Percentiles rank a stretch among this genome's conserved stretches.
phyloP scores from a whole-genome alignment of 64 coral and sea anemone species.

The Trachythela sp. region DNA sequence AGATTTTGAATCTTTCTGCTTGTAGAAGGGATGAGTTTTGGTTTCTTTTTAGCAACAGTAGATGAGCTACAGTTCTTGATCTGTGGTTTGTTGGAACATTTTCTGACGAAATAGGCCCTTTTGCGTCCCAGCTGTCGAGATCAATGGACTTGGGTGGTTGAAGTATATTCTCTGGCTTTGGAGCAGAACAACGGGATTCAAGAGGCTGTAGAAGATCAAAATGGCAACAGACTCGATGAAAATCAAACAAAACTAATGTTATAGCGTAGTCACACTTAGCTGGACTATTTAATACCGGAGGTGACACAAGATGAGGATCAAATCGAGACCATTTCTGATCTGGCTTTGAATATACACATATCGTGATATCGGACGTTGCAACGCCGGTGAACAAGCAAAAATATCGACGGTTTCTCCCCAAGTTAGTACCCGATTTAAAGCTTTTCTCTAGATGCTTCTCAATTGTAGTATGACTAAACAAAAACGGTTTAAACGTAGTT shows the following conservation, averaged over 20 bases:
- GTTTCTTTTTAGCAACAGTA: no score
- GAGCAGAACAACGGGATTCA: background rate
- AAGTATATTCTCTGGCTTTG: background rate
- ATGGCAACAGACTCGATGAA: slow-evolving; percentile 12
- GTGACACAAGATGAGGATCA: background rate
- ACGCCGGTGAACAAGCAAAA: slow-evolving; percentile 43
- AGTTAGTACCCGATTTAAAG: slow-evolving; percentile 16
- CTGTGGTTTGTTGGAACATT: no score
- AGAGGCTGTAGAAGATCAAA: background rate
- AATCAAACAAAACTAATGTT: slow-evolving; percentile 4
- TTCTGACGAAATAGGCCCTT: background rate
- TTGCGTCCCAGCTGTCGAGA: background rate
- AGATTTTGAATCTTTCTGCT: no score
- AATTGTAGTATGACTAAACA: slow-evolving; percentile 32
- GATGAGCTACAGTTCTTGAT: no score
- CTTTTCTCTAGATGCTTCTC: slow-evolving; percentile 29
- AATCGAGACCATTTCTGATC: slow-evolving; percentile 38
- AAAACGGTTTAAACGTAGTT: slow-evolving; percentile 28
- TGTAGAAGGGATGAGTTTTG: no score
- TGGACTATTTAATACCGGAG: background rate
- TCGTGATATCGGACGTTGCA: slow-evolving; percentile 16
- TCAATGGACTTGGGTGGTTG: background rate
- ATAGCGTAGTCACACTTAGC: background rate
- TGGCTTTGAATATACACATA: slow-evolving; percentile 21
- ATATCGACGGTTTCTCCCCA: slow-evolving; percentile 55